phyloP scores from a whole-genome alignment of 2,797 vertebrate genomes.

The Pangasius larnaudii region DNA sequence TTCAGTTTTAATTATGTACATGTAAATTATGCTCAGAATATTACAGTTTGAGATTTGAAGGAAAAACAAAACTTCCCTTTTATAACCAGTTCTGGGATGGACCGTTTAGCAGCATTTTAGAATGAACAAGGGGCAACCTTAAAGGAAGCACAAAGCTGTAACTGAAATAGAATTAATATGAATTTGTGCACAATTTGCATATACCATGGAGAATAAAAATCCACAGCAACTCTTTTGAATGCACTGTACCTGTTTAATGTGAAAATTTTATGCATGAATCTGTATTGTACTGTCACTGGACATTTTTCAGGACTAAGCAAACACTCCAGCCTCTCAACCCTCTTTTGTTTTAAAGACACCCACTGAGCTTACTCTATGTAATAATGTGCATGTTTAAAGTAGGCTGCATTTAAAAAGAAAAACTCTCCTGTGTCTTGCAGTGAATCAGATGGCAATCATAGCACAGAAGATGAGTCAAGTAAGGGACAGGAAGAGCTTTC shows the following conservation, averaged over 20 bases:
- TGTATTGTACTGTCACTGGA: not conserved
- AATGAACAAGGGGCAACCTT: not conserved
- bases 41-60: not conserved
- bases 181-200: constrained; percentile 13
- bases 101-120: not conserved
- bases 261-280: constrained; percentile 25
- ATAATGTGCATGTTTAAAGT: constrained; percentile 10
- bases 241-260: constrained; percentile 24
- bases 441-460: constrained; percentile 87
- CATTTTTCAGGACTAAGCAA: constrained; percentile 18
- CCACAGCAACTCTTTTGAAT: not conserved
- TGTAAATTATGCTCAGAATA: not conserved
- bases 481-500: constrained; percentile 97
- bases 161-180: not conserved
- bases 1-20: not conserved
- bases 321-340: not conserved
- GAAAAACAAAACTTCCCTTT: not conserved
- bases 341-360: not conserved
- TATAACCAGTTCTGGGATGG: not conserved
- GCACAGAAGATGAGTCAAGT: constrained; percentile 95
- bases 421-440: constrained; percentile 60
- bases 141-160: not conserved
- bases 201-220: not conserved
- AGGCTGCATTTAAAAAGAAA: not conserved
- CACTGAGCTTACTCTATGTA: not conserved